Evolutionary conservation across 2,113 vertebrate species (phyloP), one percentile per base, ranked within the genome.

Genomic region (Chloroceryle aenea): DNA sequence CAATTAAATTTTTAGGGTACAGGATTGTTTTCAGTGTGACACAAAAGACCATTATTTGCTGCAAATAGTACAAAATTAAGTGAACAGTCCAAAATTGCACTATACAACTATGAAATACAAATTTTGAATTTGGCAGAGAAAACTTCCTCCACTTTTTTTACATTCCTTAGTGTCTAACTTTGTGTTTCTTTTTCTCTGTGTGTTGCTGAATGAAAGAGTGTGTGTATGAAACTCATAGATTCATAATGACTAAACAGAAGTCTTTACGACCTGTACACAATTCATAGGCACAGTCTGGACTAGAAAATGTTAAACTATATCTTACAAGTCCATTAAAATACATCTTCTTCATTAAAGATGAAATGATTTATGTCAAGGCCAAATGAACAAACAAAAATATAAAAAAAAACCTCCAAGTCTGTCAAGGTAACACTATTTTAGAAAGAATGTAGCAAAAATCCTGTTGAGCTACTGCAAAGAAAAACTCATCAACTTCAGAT

Each of bases 321-420:
- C 68, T 80, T 75, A 47, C 27, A 76, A 50, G 52, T 82, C 77
- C 71, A 82, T 90, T 94, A 94, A 94, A 66, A 79, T 73, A 59
- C 40, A 85, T 50, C n/a, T 88, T 47, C 64, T 93, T 84, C 84
- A 69, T 30, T 76, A 63, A 91, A 97, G 86, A 90, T 71, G 27
- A 89, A 91, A 72, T 47, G 55, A 85, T 89, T 95, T 85, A 80
- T 56, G 62, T 13, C 58, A 14, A 93, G 48, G 40, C 22, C 84
- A 77, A 95, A 69, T n/a, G 7, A 18, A 19, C 18, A 9, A 19
- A 63, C 67, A 89, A 85, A 87, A 88, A 95, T 48, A 63, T 67
- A 63, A 69, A 87, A 85, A 87, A 88, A 95, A 45, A 63, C 64
- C 19, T 6, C 34, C 64, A 23, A 10, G 22, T 32, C 16, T 68